Evolutionary conservation across 2,888 invertebrate genomes (phyloP), one percentile per base, ranked within the genome.

Genomic region (Papilio gigon): DNA sequence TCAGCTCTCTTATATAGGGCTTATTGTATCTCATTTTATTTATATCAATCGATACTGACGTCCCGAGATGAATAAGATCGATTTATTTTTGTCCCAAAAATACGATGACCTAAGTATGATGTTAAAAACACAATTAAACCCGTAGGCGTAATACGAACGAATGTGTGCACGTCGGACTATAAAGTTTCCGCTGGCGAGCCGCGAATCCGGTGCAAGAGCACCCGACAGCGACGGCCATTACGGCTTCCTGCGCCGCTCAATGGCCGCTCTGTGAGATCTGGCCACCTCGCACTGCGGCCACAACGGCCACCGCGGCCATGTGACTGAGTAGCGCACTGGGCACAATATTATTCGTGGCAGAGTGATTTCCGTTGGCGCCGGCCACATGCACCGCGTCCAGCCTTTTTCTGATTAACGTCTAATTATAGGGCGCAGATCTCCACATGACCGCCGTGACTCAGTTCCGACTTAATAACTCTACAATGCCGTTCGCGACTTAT

Each of bases 331-430:
- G 79, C 80, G 84, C 83, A 84, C 79, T 82, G 81, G 82, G 83
- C 80, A 85, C 85, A 85, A 84, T 87, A 84, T 86, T 86, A 87
- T 88, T 87, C 81, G 87, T 86, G 88, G 86, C 85, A 87, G 86
- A 83, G 84, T 78, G 80, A 83, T 85, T 90, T 90, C 90, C 90
- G 87, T 81, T 86, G 85, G 85, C 86, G 86, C 85, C 86, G 84
- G 85, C 84, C 85, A 86, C 79, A 82, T 85, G 85, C 83, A 83
- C 80, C 79, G 80, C 82, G 82, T 82, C 82, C 83, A 82, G 84
- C 85, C 87, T 88, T 90, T 87, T 89, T 88, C 84, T 87, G 89
- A 89, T 90, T 88, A 89, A 87, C 82, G 82, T 90, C 89, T 90
- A 90, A 90, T 90, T 89, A 90, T 90, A 91, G 90, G 87, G 81